phyloP scores from a whole-genome alignment of 2,113 vertebrate species.

The Hypanus sabinus region DNA sequence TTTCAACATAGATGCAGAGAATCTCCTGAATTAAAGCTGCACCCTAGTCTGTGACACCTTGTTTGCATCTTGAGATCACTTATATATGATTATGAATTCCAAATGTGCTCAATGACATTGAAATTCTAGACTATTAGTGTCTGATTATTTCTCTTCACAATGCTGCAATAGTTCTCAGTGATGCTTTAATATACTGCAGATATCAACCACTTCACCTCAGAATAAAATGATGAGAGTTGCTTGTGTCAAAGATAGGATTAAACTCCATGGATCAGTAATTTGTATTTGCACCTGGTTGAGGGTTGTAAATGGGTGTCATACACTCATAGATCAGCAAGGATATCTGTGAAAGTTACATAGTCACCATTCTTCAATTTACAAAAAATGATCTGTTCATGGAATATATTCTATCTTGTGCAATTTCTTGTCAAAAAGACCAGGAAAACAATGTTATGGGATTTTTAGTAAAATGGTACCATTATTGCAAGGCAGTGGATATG shows the following conservation, averaged over 20 bases:
- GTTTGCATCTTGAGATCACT: no score
- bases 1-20: no score
- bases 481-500: background rate
- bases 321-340: background rate
- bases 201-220: background rate
- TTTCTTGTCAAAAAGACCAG: no score
- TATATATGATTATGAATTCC: no score
- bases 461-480: no score
- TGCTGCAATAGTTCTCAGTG: background rate
- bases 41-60: no score
- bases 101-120: no score
- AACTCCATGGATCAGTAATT: background rate
- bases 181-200: background rate
- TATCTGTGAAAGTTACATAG: background rate
- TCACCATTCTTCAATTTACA: no score
- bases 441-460: no score
- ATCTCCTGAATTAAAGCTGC: no score
- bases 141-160: background rate
- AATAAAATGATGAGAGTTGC: background rate
- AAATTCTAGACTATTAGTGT: background rate
- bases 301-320: background rate
- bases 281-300: background rate
- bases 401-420: no score
- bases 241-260: background rate
- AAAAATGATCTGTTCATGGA: no score